phyloP scores from a whole-genome alignment of 1,140 invertebrate species.

The Calephelis virginiensis region DNA sequence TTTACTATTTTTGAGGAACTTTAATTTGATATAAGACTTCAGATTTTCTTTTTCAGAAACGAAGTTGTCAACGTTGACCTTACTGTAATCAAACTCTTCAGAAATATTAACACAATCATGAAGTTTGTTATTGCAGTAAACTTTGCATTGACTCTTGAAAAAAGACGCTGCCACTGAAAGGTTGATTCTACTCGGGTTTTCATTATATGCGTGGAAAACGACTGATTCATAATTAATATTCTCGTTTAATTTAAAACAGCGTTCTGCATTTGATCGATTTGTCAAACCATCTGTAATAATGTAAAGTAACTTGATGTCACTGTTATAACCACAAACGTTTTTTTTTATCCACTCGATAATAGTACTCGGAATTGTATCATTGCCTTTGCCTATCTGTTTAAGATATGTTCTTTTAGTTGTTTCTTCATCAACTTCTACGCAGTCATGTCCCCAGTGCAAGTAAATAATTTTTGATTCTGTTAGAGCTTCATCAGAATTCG shows the following conservation, averaged over 20 bases:
- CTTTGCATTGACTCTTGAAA: slow-evolving; percentile 32
- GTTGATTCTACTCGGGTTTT: slow-evolving; percentile 19
- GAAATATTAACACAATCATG: slow-evolving; percentile 34
- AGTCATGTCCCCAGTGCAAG: slow-evolving; percentile 35
- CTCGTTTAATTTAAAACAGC: slow-evolving; percentile 30
- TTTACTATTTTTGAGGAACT: slow-evolving; percentile 33
- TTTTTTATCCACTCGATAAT: slow-evolving; percentile 24
- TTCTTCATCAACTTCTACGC: slow-evolving; percentile 29
- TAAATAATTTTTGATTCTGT: slow-evolving; percentile 37
- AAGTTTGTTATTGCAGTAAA: slow-evolving; percentile 34
- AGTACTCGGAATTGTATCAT: slow-evolving; percentile 25
- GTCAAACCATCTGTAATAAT: slow-evolving; percentile 41
- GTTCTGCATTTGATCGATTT: neutral
- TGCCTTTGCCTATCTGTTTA: neutral
- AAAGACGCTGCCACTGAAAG: slow-evolving; percentile 42
- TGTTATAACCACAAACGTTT: slow-evolving; percentile 11
- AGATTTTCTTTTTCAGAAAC: slow-evolving; percentile 29
- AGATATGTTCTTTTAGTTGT: slow-evolving; percentile 22
- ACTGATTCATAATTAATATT: slow-evolving; percentile 37
- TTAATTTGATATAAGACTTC: slow-evolving; percentile 37
- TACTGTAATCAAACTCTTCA: slow-evolving; percentile 33
- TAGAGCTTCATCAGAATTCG: slow-evolving; percentile 21
- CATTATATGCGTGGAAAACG: slow-evolving; percentile 36
- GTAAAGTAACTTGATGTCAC: slow-evolving; percentile 34
- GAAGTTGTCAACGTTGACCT: slow-evolving; percentile 36